These are phyloP conservation scores for Nasonia giraulti DNA, from an alignment of 1,140 invertebrate species.

Conservation along the genomic window DNA sequence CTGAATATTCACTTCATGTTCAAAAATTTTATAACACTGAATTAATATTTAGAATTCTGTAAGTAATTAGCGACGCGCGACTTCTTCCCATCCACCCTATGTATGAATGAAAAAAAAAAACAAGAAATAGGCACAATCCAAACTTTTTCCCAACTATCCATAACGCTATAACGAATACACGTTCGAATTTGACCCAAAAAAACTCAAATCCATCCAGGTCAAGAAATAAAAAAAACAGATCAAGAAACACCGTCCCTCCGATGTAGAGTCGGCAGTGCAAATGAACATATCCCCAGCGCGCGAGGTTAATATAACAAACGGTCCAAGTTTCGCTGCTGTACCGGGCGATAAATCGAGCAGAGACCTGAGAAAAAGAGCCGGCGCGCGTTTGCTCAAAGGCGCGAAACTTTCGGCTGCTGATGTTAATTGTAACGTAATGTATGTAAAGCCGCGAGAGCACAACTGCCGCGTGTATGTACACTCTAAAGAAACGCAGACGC, in stretches of 20 bases:
- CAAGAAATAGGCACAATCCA: too few species aligned
- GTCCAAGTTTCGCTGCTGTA: not conserved
- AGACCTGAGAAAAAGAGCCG: not conserved
- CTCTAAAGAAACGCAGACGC: not conserved
- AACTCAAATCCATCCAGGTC: not conserved
- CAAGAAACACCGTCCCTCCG: not conserved
- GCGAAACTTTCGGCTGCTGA: slow-evolving; percentile 53
- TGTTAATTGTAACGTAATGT: slow-evolving; percentile 64
- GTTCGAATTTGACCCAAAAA: not conserved
- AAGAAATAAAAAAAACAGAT: slow-evolving; percentile 17
- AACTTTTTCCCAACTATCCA: too few species aligned
- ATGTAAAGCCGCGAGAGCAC: slow-evolving; percentile 57
- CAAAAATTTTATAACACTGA: too few species aligned
- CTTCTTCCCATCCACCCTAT: too few species aligned
- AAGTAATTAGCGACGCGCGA: too few species aligned
- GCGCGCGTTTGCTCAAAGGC: slow-evolving; percentile 46
- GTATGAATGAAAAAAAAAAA: too few species aligned
- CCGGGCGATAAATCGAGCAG: not conserved
- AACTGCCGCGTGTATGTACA: not conserved
- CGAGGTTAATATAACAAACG: not conserved
- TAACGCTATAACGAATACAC: not conserved
- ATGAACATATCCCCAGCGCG: not conserved
- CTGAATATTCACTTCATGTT: too few species aligned
- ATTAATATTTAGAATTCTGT: too few species aligned
- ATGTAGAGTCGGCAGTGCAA: not conserved